phyloP scores from a whole-genome alignment of 2,113 vertebrate genomes.

The Nycticryphes semicollaris region DNA sequence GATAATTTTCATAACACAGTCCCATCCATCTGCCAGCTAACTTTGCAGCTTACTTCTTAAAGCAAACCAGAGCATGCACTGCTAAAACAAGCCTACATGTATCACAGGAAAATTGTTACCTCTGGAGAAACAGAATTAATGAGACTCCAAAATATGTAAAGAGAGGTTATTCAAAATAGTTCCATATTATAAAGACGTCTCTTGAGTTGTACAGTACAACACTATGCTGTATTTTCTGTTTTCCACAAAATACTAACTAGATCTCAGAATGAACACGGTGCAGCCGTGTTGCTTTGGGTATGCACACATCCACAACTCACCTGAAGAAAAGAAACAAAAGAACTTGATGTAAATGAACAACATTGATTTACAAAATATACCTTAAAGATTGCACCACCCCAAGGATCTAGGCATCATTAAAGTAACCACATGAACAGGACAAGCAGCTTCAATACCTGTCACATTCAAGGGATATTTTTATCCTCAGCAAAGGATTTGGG shows the following conservation, averaged over 20 bases:
- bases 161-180: background rate
- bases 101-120: background rate
- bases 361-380: background rate
- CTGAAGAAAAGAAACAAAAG: background rate
- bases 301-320: accelerated
- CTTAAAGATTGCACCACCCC: too few species aligned
- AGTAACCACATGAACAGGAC: background rate
- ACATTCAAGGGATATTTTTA: background rate
- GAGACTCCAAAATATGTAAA: background rate
- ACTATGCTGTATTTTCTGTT: background rate
- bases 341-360: background rate
- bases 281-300: background rate
- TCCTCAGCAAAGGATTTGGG: background rate
- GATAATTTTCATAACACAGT: accelerated
- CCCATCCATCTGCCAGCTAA: background rate
- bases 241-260: background rate
- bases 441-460: background rate
- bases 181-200: background rate
- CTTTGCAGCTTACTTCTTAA: background rate
- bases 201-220: accelerated
- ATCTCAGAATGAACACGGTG: background rate
- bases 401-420: background rate
- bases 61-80: background rate
- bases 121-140: background rate
- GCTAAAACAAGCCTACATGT: background rate